These are phyloP conservation scores for Melanotaenia trifasciata DNA, from an alignment of 2,797 vertebrate genomes.

Conservation along the genomic window DNA sequence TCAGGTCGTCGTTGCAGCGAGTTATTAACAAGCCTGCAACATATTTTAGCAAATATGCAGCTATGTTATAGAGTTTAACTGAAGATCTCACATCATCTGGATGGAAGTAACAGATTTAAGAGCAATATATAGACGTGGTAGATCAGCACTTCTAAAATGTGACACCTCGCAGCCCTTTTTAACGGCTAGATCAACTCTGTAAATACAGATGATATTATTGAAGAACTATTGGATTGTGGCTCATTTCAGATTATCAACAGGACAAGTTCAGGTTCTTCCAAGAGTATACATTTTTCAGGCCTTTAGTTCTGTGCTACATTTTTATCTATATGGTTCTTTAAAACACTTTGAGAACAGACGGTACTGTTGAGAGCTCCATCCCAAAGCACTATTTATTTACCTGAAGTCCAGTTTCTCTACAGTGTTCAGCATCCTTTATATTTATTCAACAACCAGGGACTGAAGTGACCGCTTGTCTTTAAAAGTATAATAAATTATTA, in stretches of 20 bases:
- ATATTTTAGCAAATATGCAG: conserved; percentile 18
- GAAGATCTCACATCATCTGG: conserved; percentile 19
- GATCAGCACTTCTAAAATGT: conserved; percentile 21
- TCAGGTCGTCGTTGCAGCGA: neutral
- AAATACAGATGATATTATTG: conserved; percentile 15
- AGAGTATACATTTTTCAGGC: conserved; percentile 30
- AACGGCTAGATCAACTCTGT: conserved; percentile 8
- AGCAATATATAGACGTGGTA: conserved; percentile 45
- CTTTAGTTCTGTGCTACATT: conserved; percentile 10
- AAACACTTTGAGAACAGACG: conserved; percentile 41
- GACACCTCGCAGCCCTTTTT: conserved; percentile 48
- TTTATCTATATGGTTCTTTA: conserved; percentile 13
- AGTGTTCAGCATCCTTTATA: conserved; percentile 38
- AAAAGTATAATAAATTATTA: conserved; percentile 62
- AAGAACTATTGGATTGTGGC: conserved; percentile 8
- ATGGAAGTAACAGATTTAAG: conserved; percentile 5
- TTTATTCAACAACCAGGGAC: conserved; percentile 62
- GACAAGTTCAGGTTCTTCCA: conserved; percentile 62
- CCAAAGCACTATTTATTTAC: conserved; percentile 65
- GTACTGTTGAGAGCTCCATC: conserved; percentile 51
- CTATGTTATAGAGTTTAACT: conserved; percentile 24
- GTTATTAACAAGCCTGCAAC: neutral
- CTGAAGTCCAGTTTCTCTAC: conserved; percentile 44
- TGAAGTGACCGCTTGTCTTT: conserved; percentile 50
- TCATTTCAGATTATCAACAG: conserved; percentile 26